phyloP scores from a whole-genome alignment of 2,797 vertebrate genomes.

The Masticophis lateralis region DNA sequence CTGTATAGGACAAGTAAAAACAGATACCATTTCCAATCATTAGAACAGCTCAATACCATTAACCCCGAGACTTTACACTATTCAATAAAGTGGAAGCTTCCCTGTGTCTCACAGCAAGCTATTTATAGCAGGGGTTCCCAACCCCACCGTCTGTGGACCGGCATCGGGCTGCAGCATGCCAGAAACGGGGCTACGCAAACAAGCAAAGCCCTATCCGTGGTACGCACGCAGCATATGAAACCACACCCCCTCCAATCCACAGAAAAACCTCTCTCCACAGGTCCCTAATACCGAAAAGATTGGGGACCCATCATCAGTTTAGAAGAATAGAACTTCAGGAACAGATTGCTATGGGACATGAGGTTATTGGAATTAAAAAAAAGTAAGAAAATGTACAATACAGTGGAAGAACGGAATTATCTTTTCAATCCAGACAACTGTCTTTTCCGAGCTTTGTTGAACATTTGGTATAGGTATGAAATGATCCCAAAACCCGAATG shows the following conservation, averaged over 20 bases:
- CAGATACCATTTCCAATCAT: background rate
- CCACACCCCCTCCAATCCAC: background rate
- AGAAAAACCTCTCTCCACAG: background rate
- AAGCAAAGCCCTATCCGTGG: background rate
- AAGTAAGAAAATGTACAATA: background rate
- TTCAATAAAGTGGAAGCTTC: background rate
- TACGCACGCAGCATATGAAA: background rate
- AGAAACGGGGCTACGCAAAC: background rate
- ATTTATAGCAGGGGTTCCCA: background rate
- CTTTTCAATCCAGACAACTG: slow-evolving; percentile 21
- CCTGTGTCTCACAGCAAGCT: background rate
- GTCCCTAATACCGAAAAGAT: background rate
- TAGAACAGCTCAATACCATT: background rate
- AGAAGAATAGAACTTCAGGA: background rate
- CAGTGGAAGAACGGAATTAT: background rate
- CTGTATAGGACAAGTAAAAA: background rate
- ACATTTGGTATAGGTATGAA: slow-evolving; percentile 53
- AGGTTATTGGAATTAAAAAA: background rate
- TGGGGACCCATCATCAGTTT: background rate
- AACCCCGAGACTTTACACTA: background rate
- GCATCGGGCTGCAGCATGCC: background rate
- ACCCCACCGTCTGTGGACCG: background rate
- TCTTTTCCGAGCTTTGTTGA: slow-evolving; percentile 47
- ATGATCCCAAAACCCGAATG: slow-evolving; percentile 65
- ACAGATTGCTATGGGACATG: background rate